Evolutionary conservation across 2,113 vertebrate genomes (phyloP), one percentile per base, ranked within the genome.

Genomic region (Pholis gunnellus): DNA sequence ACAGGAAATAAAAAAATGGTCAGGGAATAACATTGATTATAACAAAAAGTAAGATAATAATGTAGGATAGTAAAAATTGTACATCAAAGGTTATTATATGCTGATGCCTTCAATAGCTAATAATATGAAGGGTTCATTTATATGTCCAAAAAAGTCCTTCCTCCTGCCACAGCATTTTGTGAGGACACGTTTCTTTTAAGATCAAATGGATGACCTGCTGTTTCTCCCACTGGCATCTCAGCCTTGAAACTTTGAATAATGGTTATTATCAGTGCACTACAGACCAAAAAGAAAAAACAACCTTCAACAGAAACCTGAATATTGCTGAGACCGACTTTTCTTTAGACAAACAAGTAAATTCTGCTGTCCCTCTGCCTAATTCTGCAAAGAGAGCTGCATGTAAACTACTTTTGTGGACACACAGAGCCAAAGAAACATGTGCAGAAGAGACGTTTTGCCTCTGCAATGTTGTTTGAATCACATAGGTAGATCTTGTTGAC

Each of bases 261-360:
- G 75, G 68, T 83, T 74, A 79, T 88, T 82, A 89, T 91, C 79
- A 68, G 80, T 90, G 75, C 82, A 89, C 69, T 52, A 27, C 74
- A 89, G 82, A 61, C 80, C 36, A 70, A 42, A 48, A 38, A 52
- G 13, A 34, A 25, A 1, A 25, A 46, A 66, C 67, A 84, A 76
- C 90, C 85, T 93, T 94, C 75, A 90, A 75, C 79, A 81, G 44
- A 71, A 88, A 79, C 74, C 71, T 71, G 61, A 89, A 92, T 92
- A 88, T 87, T 92, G 89, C 91, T 83, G 85, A 89, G 83, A 75
- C 34, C 29, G 54, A 73, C 75, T 78, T 89, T 88, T 88, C 1
- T 25, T 81, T 79, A 88, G 70, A 83, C 80, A 79, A 78, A 78
- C 78, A 83, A 65, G 79, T 78, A 86, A 72, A 91, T 85, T 57